Evolutionary conservation across 2,113 vertebrate species (phyloP), one percentile per base, ranked within the genome.

Genomic region (Chitala chitala): DNA sequence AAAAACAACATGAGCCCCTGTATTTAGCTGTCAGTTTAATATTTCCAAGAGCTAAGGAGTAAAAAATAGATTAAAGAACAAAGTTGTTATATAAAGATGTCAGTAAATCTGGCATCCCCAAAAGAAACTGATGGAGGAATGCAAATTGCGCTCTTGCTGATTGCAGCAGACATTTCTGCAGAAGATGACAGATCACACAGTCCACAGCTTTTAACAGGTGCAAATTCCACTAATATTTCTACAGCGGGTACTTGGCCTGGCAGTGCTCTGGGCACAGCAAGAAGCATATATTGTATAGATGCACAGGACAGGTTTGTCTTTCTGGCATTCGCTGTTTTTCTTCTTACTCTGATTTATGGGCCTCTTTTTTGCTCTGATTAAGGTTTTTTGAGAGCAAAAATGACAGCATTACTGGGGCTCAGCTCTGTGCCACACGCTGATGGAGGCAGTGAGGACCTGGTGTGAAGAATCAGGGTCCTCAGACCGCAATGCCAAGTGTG

Each of bases 221-320:
- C 87, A 90, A 86, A 92, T 90, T 91, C 87, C 88, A 85, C 75
- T 33, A 73, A 89, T 90, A 80, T 88, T 83, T 83, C 71, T 3
- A 15, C 80, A 73, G 81, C 81, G 69, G 80, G 83, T 64, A 71
- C 80, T 55, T 65, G 53, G 82, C 80, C 82, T 80, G 83, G 78
- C 44, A 51, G 71, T 73, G 66, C 20, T 3, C 51, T 78, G 51
- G n/a, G 53, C 48, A 22, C n/a, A 22, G 53, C 78, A 72, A 77
- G 77, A 73, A 78, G 44, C 59, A 82, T 59, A 76, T 76, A 72
- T 72, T 78, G 79, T 82, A 78, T 59, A 61, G 12, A 24, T 33
- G 7, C 2, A 7, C 33, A 36, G 26, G 31, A 20, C 15, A n/a
- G n/a, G 38, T 63, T 63, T 33, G n/a, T 33, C 15, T n/a, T 29